Conservation (phyloP, 2,888 invertebrate species). For the Cephus pulcher region DNA sequence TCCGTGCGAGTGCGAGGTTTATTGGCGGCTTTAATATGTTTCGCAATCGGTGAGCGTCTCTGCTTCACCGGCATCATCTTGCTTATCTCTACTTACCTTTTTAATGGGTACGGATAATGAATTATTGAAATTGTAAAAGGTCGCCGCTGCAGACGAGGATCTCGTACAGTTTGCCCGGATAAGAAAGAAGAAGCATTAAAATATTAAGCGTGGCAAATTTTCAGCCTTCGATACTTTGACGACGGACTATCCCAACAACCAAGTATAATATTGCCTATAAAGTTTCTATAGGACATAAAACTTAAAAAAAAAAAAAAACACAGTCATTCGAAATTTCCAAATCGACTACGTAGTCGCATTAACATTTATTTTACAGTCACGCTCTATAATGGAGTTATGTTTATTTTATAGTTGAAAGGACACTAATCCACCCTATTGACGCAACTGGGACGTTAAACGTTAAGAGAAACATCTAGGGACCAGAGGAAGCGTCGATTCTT, state of each 20-base stretch:
- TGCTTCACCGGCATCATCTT: constrained; percentile 11
- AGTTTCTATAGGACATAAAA: too few species aligned
- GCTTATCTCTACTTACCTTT: constrained; percentile 37
- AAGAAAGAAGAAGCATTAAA: too few species aligned
- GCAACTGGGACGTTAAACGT: background rate
- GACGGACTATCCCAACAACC: too few species aligned
- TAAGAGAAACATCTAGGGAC: constrained; percentile 6
- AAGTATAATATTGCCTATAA: too few species aligned
- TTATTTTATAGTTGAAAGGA: constrained; percentile 27
- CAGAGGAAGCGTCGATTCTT: background rate
- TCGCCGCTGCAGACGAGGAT: too few species aligned
- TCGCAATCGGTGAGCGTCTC: constrained; percentile 1
- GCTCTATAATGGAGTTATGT: constrained; percentile 33
- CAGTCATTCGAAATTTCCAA: too few species aligned
- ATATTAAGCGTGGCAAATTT: too few species aligned
- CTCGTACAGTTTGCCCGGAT: too few species aligned
- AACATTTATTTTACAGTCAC: constrained; percentile 30
- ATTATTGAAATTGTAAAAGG: constrained; percentile 32
- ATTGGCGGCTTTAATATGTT: constrained; percentile 40
- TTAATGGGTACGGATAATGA: constrained; percentile 32
- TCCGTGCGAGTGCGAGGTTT: constrained; percentile 40
- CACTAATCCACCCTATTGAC: constrained; percentile 8
- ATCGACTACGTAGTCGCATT: background rate
- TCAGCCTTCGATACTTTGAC: too few species aligned
- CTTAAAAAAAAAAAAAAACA: too few species aligned